Conservation (phyloP, 2,888 invertebrate genomes). For the Lottia scabra region DNA sequence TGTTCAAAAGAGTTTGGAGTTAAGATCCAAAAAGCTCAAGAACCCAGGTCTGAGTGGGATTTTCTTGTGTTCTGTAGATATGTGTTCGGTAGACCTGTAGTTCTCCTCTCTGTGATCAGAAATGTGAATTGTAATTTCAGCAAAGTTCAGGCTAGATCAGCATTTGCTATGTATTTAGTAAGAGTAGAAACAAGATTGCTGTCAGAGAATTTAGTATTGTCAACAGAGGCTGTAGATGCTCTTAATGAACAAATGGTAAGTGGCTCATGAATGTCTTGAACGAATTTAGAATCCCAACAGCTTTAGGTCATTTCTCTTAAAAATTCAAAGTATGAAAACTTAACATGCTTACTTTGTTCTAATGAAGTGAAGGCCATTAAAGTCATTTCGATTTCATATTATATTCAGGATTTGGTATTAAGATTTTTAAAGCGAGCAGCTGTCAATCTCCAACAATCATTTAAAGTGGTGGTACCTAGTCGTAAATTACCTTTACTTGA, state of each 20-base stretch:
- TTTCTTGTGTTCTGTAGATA: no score
- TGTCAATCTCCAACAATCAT: slow-evolving; percentile 66
- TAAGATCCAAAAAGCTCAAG: no score
- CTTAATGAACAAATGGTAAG: slow-evolving; percentile 69
- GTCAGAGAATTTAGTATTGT: slow-evolving; percentile 49
- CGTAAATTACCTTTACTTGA: slow-evolving; percentile 63
- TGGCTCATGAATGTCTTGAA: neutral
- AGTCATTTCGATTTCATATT: no score
- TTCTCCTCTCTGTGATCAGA: no score
- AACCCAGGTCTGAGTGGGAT: no score
- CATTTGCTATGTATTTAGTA: slow-evolving; percentile 68
- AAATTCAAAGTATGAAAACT: no score
- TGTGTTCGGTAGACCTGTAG: no score
- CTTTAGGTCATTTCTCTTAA: no score
- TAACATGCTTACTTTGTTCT: no score
- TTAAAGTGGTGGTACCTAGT: slow-evolving; percentile 67
- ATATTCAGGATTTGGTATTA: slow-evolving; percentile 66
- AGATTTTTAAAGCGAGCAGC: slow-evolving; percentile 68
- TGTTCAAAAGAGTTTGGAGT: no score
- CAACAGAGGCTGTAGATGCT: slow-evolving; percentile 61
- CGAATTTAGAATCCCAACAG: no score
- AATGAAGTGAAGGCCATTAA: no score
- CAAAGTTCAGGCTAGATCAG: slow-evolving; percentile 68
- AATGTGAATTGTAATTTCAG: slow-evolving; percentile 39
- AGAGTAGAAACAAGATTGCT: slow-evolving; percentile 67